Base-by-base conservation (phyloP, 2,888 invertebrate genomes). In the Boloria euphrosyne region DNA sequence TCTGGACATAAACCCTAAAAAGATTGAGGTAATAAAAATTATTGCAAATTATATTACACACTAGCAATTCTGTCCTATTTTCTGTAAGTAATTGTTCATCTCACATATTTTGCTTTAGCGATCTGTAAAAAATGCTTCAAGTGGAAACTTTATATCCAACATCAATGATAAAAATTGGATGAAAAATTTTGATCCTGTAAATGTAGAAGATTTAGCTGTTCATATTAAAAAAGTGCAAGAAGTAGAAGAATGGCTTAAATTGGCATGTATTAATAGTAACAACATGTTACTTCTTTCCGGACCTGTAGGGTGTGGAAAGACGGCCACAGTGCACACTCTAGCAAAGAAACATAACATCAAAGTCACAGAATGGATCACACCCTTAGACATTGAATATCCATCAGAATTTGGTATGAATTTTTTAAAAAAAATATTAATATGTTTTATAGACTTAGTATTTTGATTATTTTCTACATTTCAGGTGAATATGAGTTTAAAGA, bases 271-370 rank as follows among this genome's bases (percentile, higher is more conserved):
- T 18, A 76, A 68, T 14, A 87, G 83, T 65, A 76, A 75, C 62
- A 88, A 93, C 61, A 93, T 96, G 71, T 86, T 97, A 49, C 81
- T 98, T 4, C 74, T 98, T 22, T 95, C 95, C 7, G 98, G 98
- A 0, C 96, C 98, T 22, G 94, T 97, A 0, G 98, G 98, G 0
- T 94, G 95, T 79, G 97, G 97, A 0, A 98, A 98, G 89, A 96
- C 97, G 1, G 93, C 95, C 0, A 94, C 96, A 0, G 75, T 97
- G 0, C 93, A 91, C 66, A 92, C 95, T 10, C 74, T 97, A 13
- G 95, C 96, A 46, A 90, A 93, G 63, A 94, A 95, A 74, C 83
- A 95, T 70, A 89, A 92, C 38, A 85, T 94, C 44, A 93, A 93
- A 74, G 78, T 96, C 46, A 89, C 94, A 44, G 97, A 98, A 85